These are phyloP conservation scores for Ashinkailepas kermadecensis DNA, from an alignment of 2,888 invertebrate genomes.

Conservation along the genomic window DNA sequence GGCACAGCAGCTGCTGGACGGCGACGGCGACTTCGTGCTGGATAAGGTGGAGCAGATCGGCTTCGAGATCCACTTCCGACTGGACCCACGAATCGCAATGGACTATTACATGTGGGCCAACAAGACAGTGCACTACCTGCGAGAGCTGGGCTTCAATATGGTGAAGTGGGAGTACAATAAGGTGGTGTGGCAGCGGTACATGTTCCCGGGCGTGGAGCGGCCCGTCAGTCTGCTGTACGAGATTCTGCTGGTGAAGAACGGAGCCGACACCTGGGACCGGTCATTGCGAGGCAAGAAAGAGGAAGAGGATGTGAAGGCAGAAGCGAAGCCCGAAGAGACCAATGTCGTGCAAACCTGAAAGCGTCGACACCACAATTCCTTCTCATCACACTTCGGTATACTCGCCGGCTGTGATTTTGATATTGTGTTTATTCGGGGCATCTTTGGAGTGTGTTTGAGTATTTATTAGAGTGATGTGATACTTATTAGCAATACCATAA, in stretches of 20 bases:
- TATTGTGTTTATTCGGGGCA: too few relatives aligned
- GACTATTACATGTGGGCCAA: neutral
- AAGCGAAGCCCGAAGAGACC: neutral
- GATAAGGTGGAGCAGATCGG: slow-evolving; percentile 20
- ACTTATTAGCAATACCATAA: too few relatives aligned
- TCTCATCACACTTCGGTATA: too few relatives aligned
- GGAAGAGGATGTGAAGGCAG: neutral
- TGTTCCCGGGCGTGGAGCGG: slow-evolving; percentile 2
- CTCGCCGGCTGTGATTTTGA: too few relatives aligned
- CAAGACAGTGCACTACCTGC: neutral
- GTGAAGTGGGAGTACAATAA: slow-evolving; percentile 22
- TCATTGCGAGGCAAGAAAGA: neutral
- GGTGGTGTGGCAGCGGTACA: slow-evolving; percentile 21
- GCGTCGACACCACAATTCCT: too few relatives aligned
- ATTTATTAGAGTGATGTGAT: too few relatives aligned
- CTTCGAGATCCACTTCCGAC: neutral
- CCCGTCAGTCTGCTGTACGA: slow-evolving; percentile 19
- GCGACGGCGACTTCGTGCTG: neutral
- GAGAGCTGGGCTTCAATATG: neutral
- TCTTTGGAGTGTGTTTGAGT: too few relatives aligned
- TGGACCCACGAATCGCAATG: neutral
- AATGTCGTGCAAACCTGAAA: too few relatives aligned
- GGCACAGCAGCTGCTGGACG: slow-evolving; percentile 24
- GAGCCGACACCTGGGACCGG: neutral
- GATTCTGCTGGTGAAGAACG: slow-evolving; percentile 16